Conservation (phyloP, 2,113 vertebrate genomes). For the Climacteris rufus region DNA sequence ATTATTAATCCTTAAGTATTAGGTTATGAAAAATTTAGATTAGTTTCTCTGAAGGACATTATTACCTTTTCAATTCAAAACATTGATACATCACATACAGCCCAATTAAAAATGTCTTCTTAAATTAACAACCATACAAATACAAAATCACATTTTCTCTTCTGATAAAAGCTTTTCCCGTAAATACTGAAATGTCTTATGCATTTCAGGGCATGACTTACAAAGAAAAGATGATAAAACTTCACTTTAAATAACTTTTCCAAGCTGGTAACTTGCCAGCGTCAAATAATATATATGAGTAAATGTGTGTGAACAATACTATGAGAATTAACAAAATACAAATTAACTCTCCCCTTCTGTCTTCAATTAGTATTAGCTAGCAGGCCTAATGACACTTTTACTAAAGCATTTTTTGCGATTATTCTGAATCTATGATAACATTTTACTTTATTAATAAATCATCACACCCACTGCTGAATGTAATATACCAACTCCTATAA, state of each 20-base stretch:
- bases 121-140: not conserved
- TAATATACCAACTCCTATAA: slow-evolving; percentile 5
- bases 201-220: not conserved
- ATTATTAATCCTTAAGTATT: slow-evolving; percentile 48
- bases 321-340: slow-evolving; percentile 1
- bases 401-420: not conserved
- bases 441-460: slow-evolving; percentile 43
- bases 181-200: not conserved
- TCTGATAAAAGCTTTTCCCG: not conserved
- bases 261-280: not conserved
- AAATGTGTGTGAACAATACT: not conserved
- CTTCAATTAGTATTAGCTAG: slow-evolving; percentile 23
- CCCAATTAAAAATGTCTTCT: not conserved
- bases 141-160: not conserved
- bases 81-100: not conserved
- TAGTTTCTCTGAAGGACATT: not conserved
- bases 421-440: not conserved
- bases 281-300: not conserved
- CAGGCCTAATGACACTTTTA: slow-evolving; percentile 9
- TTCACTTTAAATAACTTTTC: slow-evolving; percentile 13
- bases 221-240: slow-evolving; percentile 4
- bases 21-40: slow-evolving; percentile 57
- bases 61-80: slow-evolving; percentile 37
- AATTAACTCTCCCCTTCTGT: not conserved
- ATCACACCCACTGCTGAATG: not conserved